Base-by-base conservation (phyloP, 2,888 invertebrate species). In the Chirona hameri region DNA sequence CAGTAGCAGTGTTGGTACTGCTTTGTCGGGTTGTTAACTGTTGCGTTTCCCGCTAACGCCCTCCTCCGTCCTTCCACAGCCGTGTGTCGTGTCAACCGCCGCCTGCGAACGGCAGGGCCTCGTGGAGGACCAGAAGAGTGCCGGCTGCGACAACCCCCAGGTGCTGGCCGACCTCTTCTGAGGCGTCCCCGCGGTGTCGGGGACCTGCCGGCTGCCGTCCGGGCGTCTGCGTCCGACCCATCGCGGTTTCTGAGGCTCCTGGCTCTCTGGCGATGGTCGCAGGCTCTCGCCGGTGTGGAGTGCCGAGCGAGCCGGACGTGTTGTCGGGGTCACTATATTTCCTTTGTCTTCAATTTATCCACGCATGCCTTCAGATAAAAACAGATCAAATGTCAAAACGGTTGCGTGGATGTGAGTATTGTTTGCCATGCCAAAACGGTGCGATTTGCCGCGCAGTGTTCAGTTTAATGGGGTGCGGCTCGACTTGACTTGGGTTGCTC, bases 81-180 rank as follows among this genome's bases (percentile, higher is more conserved):
- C 76, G 21, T 76, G 76, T 39, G 76, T 46, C 24, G 39, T 18
- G 46, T 76, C 76, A 39, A 24, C 46, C 31, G 7, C 72, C 46
- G 21, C 18, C 76, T 76, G 76, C 76, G 76, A 76, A 9, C 76
- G 76, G 10, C 76, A 21, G 21, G 24, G 21, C 12, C 76, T 76
- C 39, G 76, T 76, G 46, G 15, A 15, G 46, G 15, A 15, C 24
- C 27, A 72, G 72, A n/a, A 15, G 31, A 52, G 52, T 18, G 14
- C 24, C 46, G 46, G 76, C 39, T 76, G 76, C 76, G 46, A 76
- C 24, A 76, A 31, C 72, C 31, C 27, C 24, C 39, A 46, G 76
- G 76, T 39, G 46, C 76, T 76, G 76, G 76, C 76, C 46, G 76
- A 76, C 76, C 76, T 76, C 76, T 76, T 76, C 46, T 76, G 46